These are phyloP conservation scores for Byasa hedistus DNA, from an alignment of 2,888 invertebrate species.

Conservation along the genomic window DNA sequence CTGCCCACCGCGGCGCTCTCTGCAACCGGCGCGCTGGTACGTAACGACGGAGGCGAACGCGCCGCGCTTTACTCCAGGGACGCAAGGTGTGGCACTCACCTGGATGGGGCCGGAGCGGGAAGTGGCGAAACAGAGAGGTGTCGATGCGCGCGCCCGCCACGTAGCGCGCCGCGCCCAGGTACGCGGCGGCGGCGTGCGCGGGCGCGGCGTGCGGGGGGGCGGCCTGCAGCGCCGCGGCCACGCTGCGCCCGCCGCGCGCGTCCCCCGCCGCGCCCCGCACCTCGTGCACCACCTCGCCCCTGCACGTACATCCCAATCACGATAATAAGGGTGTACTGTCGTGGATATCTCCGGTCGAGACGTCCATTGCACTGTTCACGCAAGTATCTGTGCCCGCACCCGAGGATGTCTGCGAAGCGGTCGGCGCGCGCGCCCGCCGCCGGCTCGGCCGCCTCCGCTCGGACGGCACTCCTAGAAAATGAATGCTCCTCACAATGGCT, in stretches of 20 bases:
- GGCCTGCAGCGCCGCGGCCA: conserved; percentile 33
- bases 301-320: conserved; percentile 33
- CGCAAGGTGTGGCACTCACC: conserved; percentile 42
- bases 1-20: conserved; percentile 63
- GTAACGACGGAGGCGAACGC: background rate
- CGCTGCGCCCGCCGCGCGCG: conserved; percentile 34
- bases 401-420: conserved; percentile 86
- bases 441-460: conserved; percentile 45
- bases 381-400: conserved; percentile 69
- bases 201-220: conserved; percentile 29
- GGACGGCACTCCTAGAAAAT: conserved; percentile 43
- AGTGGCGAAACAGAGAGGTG: conserved; percentile 67
- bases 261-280: conserved; percentile 33
- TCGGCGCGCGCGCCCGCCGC: conserved; percentile 52
- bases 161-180: conserved; percentile 88
- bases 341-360: too few relatives aligned
- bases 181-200: conserved; percentile 85
- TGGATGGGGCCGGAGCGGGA: conserved; percentile 60
- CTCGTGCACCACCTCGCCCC: conserved; percentile 56
- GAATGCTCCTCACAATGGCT: too few relatives aligned
- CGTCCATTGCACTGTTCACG: too few relatives aligned
- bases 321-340: background rate
- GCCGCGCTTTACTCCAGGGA: background rate
- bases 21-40: conserved; percentile 40
- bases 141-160: conserved; percentile 83